Evolutionary conservation across 2,888 invertebrate species (phyloP).

Genomic region (Microctonus brassicae): DNA sequence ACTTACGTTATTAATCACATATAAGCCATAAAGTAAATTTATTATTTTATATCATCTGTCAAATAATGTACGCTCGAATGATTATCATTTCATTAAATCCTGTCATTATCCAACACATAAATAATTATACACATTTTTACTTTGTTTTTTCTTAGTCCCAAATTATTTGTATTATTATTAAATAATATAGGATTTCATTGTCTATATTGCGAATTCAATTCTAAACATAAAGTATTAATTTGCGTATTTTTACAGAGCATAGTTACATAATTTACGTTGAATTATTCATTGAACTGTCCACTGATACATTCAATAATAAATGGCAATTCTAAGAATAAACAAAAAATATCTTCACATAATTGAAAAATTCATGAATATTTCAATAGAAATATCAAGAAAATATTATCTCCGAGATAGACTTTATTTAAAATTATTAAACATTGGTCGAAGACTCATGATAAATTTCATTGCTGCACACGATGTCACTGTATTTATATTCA

Average conservation of each 20-base stretch:
- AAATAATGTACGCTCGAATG: background rate
- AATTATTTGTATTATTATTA: constrained; percentile 4
- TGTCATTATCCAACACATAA: constrained; percentile 47
- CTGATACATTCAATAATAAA: constrained; percentile 28
- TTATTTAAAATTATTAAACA: constrained; percentile 14
- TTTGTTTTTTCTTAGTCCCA: background rate
- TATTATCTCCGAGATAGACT: no score
- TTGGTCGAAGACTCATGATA: background rate
- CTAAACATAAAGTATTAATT: constrained; percentile 1
- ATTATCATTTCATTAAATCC: constrained; percentile 54
- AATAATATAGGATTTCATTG: background rate
- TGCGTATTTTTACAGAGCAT: constrained; percentile 39
- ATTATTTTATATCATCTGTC: constrained; percentile 23
- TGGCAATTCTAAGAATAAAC: constrained; percentile 22
- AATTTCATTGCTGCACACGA: background rate
- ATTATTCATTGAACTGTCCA: constrained; percentile 19
- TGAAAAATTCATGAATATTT: no score
- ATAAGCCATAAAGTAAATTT: constrained; percentile 17
- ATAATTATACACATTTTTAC: background rate
- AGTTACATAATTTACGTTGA: constrained; percentile 11
- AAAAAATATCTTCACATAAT: no score
- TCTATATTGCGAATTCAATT: background rate
- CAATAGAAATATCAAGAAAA: no score
- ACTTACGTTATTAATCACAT: constrained; percentile 32
- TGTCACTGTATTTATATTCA: background rate